phyloP scores from a whole-genome alignment of 2,797 vertebrate genomes.

The Cuniculus paca region DNA sequence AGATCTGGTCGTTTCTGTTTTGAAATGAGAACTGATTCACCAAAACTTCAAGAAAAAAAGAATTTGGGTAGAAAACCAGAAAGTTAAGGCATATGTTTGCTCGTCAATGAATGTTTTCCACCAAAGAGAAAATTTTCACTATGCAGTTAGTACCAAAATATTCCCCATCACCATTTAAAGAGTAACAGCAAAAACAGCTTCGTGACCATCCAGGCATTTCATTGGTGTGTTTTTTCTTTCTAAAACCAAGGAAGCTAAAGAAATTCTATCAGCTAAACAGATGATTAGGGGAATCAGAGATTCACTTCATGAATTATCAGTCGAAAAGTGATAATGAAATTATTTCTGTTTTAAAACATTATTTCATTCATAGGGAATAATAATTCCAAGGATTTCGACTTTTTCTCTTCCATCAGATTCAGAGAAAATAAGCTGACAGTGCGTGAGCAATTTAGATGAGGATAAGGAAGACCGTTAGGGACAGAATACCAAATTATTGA shows the following conservation, averaged over 20 bases:
- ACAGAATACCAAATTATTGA: neutral
- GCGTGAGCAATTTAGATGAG: neutral
- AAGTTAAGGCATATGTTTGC: neutral
- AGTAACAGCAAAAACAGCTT: neutral
- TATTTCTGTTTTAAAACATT: slow-evolving; percentile 7
- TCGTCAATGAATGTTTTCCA: neutral
- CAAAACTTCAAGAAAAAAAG: neutral
- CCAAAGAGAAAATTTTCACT: neutral
- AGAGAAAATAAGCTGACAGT: slow-evolving; percentile 12
- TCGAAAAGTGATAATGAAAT: slow-evolving; percentile 50
- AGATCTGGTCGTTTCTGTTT: neutral
- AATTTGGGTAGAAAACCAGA: neutral
- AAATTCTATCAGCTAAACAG: neutral
- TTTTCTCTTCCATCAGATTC: slow-evolving; percentile 15
- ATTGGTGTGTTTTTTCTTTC: neutral
- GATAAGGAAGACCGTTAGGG: neutral
- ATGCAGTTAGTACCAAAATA: neutral
- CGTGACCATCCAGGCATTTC: neutral
- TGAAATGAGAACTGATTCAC: neutral
- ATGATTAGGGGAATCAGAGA: neutral
- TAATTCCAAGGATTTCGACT: neutral
- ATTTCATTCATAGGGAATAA: neutral
- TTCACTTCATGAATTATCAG: neutral
- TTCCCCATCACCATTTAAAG: neutral
- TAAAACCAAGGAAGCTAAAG: neutral